These are phyloP conservation scores for Polypterus senegalus DNA, from an alignment of 2,113 vertebrate genomes.

Conservation along the genomic window DNA sequence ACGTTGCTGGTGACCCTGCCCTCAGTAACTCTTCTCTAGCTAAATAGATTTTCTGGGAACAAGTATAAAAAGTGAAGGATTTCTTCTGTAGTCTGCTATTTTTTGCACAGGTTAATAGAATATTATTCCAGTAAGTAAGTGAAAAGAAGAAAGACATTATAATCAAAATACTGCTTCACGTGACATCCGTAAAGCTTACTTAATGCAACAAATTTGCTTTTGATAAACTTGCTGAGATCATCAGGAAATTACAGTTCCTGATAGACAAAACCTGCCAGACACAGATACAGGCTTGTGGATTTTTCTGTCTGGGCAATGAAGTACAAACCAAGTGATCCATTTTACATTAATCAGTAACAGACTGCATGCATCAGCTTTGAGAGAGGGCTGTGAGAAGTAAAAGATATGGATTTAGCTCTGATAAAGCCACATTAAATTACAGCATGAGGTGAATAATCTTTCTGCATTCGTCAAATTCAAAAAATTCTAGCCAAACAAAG, in stretches of 20 bases:
- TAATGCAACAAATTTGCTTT: conserved; percentile 3
- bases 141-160: too few relatives aligned
- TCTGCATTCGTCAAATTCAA: conserved; percentile 11
- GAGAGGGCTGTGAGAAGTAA: conserved; percentile 16
- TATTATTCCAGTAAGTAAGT: too few relatives aligned
- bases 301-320: conserved; percentile 7
- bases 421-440: conserved; percentile 21
- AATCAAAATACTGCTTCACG: too few relatives aligned
- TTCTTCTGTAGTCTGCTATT: too few relatives aligned
- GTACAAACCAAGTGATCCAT: conserved; percentile 2
- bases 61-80: too few relatives aligned
- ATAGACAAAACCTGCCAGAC: fast-evolving
- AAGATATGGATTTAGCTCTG: conserved; percentile 15
- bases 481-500: conserved; percentile 1
- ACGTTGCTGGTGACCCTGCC: too few relatives aligned
- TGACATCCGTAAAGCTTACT: background rate
- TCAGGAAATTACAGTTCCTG: conserved; percentile 10
- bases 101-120: too few relatives aligned
- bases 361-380: conserved; percentile 6
- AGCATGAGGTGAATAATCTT: conserved; percentile 20
- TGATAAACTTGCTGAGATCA: background rate
- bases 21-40: too few relatives aligned
- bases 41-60: too few relatives aligned
- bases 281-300: conserved; percentile 7
- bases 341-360: conserved; percentile 9